Evolutionary conservation across 1,140 invertebrate genomes (phyloP), one percentile per base, ranked within the genome.

Genomic region (Archivesica marissinica): DNA sequence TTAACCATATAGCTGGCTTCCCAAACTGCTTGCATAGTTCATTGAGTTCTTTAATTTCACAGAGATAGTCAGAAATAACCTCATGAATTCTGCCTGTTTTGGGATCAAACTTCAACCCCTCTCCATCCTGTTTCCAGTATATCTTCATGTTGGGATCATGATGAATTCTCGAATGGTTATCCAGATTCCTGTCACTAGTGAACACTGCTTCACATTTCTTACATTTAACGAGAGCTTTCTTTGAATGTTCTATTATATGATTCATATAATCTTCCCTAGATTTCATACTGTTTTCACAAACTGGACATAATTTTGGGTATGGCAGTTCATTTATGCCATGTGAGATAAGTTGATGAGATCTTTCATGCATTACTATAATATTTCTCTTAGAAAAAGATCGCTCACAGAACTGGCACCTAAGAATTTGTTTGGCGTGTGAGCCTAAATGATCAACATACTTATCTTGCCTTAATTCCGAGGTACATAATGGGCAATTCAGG

Each of bases 31-130:
- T 59, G 25, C 72, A 50, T n/a, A 74, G 70, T 44, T 83, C 80
- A 83, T 83, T 83, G 9, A 83, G 56, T 75, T 83, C 80, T 15
- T 59, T 52, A 75, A 83, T 83, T 72, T 83, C 80, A 74, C 17
- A 28, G 2, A 83, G 9, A 64, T 75, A 72, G 54, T 83, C 80
- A 39, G 68, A 83, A 15, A 39, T 28, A 7, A 75, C 70, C 44
- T 83, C 80, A 59, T 33, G 25, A 17, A 75, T 47, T 83, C 80
- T 56, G n/a, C 80, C 80, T 47, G 80, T 74, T 83, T 50, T 83
- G 25, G 50, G 25, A 59, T 83, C 80, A 83, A 83, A 83, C 33
- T 75, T 74, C 25, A 83, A 28, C 2, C 80, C 80, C 44, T 83
- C 80, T 59, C 80, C 80, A 75, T 83, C 80, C 15, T 56, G 33